A percentile compares a stretch with the other conserved stretches of the same genome.
Evolutionary conservation across 1,140 invertebrate genomes (phyloP).

Genomic region (Drosophila takahashii): DNA sequence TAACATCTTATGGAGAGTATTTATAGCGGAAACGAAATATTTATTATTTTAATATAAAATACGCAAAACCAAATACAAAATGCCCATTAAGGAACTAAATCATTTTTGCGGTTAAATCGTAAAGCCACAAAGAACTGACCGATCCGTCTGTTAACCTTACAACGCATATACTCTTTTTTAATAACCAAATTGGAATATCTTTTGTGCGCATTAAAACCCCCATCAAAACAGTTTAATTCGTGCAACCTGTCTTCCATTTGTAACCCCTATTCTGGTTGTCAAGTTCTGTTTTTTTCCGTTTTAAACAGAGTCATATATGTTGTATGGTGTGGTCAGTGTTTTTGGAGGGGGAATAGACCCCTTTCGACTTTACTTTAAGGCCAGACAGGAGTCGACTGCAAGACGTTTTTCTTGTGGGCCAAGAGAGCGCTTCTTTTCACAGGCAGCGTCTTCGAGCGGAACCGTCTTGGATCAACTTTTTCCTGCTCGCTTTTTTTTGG

Average conservation of each 20-base stretch:
- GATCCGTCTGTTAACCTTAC: not conserved
- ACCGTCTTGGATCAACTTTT: slow-evolving; percentile 37
- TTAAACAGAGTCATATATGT: slow-evolving; percentile 2
- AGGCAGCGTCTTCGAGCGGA: slow-evolving; percentile 66
- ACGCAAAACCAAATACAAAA: slow-evolving; percentile 6
- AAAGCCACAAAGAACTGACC: not conserved
- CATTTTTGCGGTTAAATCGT: slow-evolving; percentile 8
- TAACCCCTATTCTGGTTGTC: slow-evolving; percentile 5
- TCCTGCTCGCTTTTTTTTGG: slow-evolving; percentile 10
- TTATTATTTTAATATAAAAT: not conserved
- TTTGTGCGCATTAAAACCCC: slow-evolving; percentile 1
- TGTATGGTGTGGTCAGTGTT: not conserved
- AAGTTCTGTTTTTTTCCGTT: not conserved
- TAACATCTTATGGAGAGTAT: not conserved
- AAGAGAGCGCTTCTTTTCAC: slow-evolving; percentile 44
- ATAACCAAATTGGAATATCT: not conserved
- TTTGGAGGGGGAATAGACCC: slow-evolving; percentile 4
- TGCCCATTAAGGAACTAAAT: slow-evolving; percentile 8
- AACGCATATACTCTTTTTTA: not conserved
- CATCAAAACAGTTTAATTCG: slow-evolving; percentile 13
- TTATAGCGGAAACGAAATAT: not conserved
- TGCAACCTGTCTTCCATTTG: slow-evolving; percentile 5
- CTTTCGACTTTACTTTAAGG: not conserved
- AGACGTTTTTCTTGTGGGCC: slow-evolving; percentile 6
- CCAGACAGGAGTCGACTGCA: slow-evolving; percentile 3